A percentile compares a stretch with the other conserved stretches of the same genome.
These are phyloP conservation scores for Ormyrus thymus DNA, from an alignment of 2,888 invertebrate genomes.

Conservation along the genomic window DNA sequence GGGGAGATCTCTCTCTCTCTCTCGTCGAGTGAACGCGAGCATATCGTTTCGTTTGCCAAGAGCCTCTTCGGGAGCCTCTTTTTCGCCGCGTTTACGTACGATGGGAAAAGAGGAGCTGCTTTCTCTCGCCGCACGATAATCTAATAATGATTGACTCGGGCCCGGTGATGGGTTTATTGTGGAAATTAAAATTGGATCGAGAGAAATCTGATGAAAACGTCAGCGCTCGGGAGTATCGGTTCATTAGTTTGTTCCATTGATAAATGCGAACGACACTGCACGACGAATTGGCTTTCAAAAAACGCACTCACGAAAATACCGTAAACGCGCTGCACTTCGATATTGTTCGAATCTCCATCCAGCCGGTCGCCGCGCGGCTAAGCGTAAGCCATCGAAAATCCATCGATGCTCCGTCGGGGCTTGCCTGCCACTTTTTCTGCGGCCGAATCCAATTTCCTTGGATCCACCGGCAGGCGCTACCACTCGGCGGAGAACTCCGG, in stretches of 20 bases:
- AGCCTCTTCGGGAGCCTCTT: constrained; percentile 29
- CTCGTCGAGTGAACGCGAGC: neutral
- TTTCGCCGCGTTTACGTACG: neutral
- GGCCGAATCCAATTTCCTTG: no score
- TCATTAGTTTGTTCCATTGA: no score
- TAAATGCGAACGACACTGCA: no score
- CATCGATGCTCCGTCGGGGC: neutral
- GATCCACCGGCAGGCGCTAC: neutral
- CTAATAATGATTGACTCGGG: constrained; percentile 11
- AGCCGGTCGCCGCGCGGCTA: neutral
- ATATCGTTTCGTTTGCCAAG: constrained; percentile 18
- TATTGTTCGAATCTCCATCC: neutral
- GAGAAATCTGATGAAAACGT: no score
- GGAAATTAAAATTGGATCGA: constrained; percentile 21
- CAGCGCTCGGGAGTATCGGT: no score
- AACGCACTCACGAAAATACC: neutral
- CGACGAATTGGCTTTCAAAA: no score
- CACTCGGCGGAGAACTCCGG: constrained; percentile 1
- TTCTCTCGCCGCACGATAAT: constrained; percentile 10
- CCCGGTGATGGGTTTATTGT: neutral
- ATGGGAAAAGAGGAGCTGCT: neutral
- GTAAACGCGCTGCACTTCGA: neutral
- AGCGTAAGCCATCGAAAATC: constrained; percentile 1
- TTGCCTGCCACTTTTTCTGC: neutral
- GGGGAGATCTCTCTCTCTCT: no score